Evolutionary conservation across 2,888 invertebrate genomes (phyloP).

Genomic region (Lycia hirtaria): DNA sequence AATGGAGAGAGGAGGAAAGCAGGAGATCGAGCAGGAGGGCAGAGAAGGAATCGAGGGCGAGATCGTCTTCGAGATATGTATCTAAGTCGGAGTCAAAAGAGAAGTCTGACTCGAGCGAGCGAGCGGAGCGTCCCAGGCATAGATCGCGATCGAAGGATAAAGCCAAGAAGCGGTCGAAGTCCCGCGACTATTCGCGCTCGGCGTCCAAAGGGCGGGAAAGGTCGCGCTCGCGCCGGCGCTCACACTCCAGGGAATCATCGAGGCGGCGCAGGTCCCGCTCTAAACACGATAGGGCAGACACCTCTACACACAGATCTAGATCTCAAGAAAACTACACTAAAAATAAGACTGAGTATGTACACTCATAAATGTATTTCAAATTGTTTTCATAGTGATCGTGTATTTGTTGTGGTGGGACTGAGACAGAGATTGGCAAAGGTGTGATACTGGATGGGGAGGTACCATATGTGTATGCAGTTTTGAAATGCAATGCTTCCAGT

Average conservation of each 20-base stretch:
- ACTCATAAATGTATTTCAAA: slow-evolving; percentile 1
- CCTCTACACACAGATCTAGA: slow-evolving; percentile 65
- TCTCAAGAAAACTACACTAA: slow-evolving; percentile 73
- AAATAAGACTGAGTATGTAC: slow-evolving; percentile 73
- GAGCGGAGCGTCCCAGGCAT: slow-evolving; percentile 47
- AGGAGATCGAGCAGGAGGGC: slow-evolving; percentile 61
- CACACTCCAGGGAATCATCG: slow-evolving; percentile 48
- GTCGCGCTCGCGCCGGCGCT: slow-evolving; percentile 54
- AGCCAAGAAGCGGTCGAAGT: slow-evolving; percentile 58
- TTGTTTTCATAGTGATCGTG: too few relatives aligned
- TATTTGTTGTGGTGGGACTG: too few relatives aligned
- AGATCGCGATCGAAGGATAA: slow-evolving; percentile 66
- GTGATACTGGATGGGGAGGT: too few relatives aligned
- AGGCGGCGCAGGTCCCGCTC: slow-evolving; percentile 50
- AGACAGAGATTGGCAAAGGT: too few relatives aligned
- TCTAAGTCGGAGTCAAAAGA: slow-evolving; percentile 60
- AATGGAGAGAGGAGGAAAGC: slow-evolving; percentile 50
- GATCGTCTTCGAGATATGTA: slow-evolving; percentile 63
- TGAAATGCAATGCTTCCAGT: too few relatives aligned
- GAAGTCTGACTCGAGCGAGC: slow-evolving; percentile 60
- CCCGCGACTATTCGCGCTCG: slow-evolving; percentile 61
- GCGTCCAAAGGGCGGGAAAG: slow-evolving; percentile 56
- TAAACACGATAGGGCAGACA: slow-evolving; percentile 59
- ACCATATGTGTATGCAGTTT: too few relatives aligned
- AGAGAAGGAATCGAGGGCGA: slow-evolving; percentile 57